phyloP scores from a whole-genome alignment of 2,113 vertebrate genomes.

The Oenanthe melanoleuca region DNA sequence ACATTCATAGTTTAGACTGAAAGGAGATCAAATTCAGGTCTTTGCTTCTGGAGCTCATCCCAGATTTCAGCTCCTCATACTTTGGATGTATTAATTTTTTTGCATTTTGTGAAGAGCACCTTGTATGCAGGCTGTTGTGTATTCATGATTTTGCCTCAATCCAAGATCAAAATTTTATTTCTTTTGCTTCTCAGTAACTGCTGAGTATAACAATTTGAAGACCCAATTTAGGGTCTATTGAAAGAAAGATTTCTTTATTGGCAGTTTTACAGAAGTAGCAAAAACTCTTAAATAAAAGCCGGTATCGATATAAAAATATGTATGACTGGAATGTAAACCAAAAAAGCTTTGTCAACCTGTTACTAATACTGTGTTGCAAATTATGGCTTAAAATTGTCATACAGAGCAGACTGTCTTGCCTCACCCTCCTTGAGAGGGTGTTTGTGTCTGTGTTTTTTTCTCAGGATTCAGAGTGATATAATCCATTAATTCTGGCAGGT shows the following conservation, averaged over 20 bases:
- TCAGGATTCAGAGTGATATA: background rate
- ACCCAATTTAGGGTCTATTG: conserved; percentile 19
- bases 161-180: conserved; percentile 43
- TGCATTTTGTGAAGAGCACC: background rate
- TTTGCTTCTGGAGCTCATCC: conserved; percentile 26
- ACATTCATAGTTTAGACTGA: background rate
- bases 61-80: background rate
- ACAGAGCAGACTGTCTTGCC: background rate
- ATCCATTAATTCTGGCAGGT: background rate
- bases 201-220: conserved; percentile 43
- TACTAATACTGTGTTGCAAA: background rate
- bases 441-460: background rate
- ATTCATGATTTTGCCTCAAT: conserved; percentile 4
- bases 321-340: background rate
- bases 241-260: conserved; percentile 48
- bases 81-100: background rate
- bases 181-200: conserved; percentile 23
- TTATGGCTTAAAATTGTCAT: background rate
- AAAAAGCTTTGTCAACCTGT: background rate
- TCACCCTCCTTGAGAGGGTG: background rate
- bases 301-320: background rate
- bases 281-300: conserved; percentile 17
- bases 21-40: background rate
- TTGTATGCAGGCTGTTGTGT: background rate
- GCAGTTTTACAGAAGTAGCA: conserved; percentile 1